Evolutionary conservation across 2,113 vertebrate genomes (phyloP), one percentile per base, ranked within the genome.

Genomic region (Oreochromis niloticus): DNA sequence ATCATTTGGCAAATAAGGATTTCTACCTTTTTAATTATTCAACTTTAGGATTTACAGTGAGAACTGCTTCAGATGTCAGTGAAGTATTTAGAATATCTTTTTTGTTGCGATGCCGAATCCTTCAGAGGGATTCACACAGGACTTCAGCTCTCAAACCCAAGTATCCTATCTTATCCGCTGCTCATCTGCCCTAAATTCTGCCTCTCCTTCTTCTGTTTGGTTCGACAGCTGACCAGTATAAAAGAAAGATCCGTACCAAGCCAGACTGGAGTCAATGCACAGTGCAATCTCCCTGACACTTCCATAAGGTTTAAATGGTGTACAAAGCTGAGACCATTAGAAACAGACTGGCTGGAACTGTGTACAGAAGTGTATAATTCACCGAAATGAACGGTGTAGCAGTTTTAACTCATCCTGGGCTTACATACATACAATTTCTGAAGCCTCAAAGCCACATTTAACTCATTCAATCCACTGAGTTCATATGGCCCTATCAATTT

Each of bases 171-270:
- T 85, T 22, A 8, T 22, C 41, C 1, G 17, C 57, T 89, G n/a
- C 78, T 89, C 39, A 84, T 84, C 52, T 56, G 59, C n/a, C 34
- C 82, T 34, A 80, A 57, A 84, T 88, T 41, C 85, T 39, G 71
- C 61, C 81, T 54, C 9, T 13, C 8, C 3, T 0, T 48, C 2
- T 55, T 34, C 9, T 43, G 30, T 82, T 34, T 82, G 83, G 6
- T 56, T 46, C 24, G 13, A 30, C 16, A 88, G 54, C 80, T 93
- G 83, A 90, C 75, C 36, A 4, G 22, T 9, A 54, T 87, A 75
- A 90, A 83, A 88, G 84, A 88, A 91, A 92, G 50, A 73, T 85
- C 52, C 52, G 48, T n/a, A 80, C 55, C 56, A 46, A 78, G 81
- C 80, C 84, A 59, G 27, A 71, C 84, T 83, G 83, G 79, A 87